These are phyloP conservation scores for Trematomus bernacchii DNA, from an alignment of 2,797 vertebrate species.

Conservation along the genomic window DNA sequence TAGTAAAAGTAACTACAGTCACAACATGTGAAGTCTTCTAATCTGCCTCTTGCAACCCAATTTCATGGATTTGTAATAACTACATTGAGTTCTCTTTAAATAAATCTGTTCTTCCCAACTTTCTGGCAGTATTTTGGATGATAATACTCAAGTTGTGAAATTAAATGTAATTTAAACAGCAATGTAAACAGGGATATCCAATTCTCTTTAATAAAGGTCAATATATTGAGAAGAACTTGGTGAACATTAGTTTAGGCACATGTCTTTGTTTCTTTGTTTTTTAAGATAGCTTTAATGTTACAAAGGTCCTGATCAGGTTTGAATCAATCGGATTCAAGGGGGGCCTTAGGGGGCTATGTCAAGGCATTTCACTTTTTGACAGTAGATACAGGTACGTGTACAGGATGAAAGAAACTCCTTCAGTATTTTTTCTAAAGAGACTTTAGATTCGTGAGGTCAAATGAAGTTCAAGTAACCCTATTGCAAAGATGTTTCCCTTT, in stretches of 20 bases:
- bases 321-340: not conserved
- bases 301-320: not conserved
- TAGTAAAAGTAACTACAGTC: not conserved
- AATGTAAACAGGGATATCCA: not conserved
- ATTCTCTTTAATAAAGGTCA: slow-evolving; percentile 6
- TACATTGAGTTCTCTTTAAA: not conserved
- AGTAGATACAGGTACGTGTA: not conserved
- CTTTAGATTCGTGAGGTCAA: slow-evolving; percentile 31
- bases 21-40: not conserved
- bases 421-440: slow-evolving; percentile 6
- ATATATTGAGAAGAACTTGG: not conserved
- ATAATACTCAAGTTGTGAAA: too few species aligned
- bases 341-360: not conserved
- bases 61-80: not conserved
- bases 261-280: not conserved
- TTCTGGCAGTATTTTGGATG: not conserved
- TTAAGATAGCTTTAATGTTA: not conserved
- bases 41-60: not conserved
- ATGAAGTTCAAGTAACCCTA: slow-evolving; percentile 26
- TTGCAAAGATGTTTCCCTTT: slow-evolving; percentile 25
- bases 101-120: not conserved
- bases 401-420: slow-evolving; percentile 11
- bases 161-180: too few species aligned
- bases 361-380: not conserved
- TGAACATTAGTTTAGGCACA: not conserved